Percentiles rank a stretch among this genome's conserved stretches.
Evolutionary conservation across 2,113 vertebrate genomes (phyloP).

Genomic region (Penelope pileata): DNA sequence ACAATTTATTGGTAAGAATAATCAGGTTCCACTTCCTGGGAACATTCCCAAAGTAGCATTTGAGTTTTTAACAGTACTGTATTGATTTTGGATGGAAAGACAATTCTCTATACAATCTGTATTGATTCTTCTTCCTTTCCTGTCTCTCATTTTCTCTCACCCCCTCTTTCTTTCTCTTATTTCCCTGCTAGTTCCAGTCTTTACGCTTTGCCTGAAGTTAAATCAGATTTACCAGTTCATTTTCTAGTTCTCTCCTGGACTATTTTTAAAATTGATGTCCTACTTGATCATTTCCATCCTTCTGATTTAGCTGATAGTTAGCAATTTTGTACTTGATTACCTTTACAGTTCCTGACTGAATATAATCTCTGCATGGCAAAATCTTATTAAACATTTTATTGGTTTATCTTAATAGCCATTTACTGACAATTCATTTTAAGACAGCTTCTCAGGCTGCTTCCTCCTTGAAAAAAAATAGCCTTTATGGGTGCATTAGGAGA

Average conservation of each 20-base stretch:
- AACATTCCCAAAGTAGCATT: not conserved
- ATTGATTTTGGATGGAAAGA: not conserved
- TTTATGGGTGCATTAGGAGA: not conserved
- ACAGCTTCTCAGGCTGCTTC: not conserved
- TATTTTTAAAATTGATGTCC: not conserved
- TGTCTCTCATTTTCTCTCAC: not conserved
- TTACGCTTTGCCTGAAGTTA: not conserved
- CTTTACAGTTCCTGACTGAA: not conserved
- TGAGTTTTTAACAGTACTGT: not conserved
- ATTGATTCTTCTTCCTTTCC: not conserved
- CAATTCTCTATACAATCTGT: not conserved
- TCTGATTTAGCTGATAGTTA: not conserved
- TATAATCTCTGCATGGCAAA: not conserved
- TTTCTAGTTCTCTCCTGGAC: not conserved
- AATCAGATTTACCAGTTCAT: slow-evolving; percentile 22
- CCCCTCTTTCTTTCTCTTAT: not conserved
- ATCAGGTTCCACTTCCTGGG: not conserved
- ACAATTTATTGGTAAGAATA: not conserved
- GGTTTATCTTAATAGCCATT: not conserved
- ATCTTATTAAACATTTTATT: not conserved
- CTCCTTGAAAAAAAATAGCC: not conserved
- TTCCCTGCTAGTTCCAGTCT: not conserved
- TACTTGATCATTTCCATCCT: not conserved
- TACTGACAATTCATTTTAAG: not conserved
- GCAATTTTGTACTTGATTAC: not conserved